Base-by-base conservation (phyloP, 1,140 invertebrate genomes). In the Macrocentrus cingulum region DNA sequence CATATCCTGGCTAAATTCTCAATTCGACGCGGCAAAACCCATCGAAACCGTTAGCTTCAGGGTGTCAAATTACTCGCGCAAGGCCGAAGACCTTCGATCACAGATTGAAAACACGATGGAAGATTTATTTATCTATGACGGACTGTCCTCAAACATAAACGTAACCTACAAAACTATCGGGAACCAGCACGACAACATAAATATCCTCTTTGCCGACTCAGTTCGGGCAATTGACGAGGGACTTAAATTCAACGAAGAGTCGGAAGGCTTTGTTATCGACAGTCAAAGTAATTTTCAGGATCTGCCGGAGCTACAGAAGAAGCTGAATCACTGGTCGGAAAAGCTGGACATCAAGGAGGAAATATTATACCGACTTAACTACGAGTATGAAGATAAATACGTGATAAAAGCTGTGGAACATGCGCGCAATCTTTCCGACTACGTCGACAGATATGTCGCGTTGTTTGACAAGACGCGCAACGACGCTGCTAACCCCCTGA, bases 401-500 rank as follows among this genome's bases (percentile, higher is more conserved):
- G 82, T 90, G 1, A 70, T 82, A 6, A 81, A 83, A 16, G 88
- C 89, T 1, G 75, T 87, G 56, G 81, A 84, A 60, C 90, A 92
- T 70, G 87, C 88, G 0, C 75, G 81, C 8, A 81, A 84, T 66
- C 71, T 91, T 32, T 77, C 81, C 1, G 76, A 83, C 19, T 83
- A 84, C 42, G 87, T 88, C 5, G 83, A 85, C 60, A 81, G 86
- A 50, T 84, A 87, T 41, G 79, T 82, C 20, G 79, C 79, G 82
- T 67, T 88, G 56, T 90, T 91, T 68, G 84, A 84, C 25, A 82
- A 85, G 59, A 88, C 88, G 1, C 82, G 84, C 29, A 81, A 84
- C 34, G 83, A 85, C 48, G 86, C 90, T 15, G 85, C 85, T 13
- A 83, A 84, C 59, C 87, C 90, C 15, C 74, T 93, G 23, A 83